A percentile compares a stretch with the other conserved stretches of the same genome.
These are phyloP conservation scores for Uloborus diversus DNA, from an alignment of 1,140 invertebrate species.

Conservation along the genomic window DNA sequence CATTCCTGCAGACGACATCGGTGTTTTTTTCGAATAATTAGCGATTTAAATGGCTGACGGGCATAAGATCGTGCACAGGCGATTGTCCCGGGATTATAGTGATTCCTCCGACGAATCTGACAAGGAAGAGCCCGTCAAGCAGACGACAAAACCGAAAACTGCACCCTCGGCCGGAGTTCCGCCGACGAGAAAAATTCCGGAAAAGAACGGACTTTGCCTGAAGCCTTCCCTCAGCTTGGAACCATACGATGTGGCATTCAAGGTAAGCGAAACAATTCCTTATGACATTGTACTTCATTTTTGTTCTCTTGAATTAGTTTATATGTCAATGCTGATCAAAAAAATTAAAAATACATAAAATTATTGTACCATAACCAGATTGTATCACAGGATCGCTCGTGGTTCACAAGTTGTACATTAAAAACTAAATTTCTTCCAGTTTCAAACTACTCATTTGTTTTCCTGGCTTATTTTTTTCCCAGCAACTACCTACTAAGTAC, in stretches of 20 bases:
- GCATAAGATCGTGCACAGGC: constrained; percentile 27
- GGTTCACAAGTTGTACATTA: too few species aligned
- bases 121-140: neutral
- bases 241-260: constrained; percentile 46
- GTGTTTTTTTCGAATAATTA: neutral
- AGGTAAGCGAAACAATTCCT: constrained; percentile 21
- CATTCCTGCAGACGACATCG: neutral
- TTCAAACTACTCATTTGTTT: too few species aligned
- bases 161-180: neutral
- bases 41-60: constrained; percentile 24
- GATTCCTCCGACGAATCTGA: constrained; percentile 38
- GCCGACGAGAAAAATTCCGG: neutral
- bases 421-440: too few species aligned
- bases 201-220: constrained; percentile 42
- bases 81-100: constrained; percentile 42
- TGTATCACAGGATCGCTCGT: too few species aligned
- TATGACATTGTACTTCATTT: neutral
- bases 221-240: constrained; percentile 49
- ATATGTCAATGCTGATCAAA: too few species aligned
- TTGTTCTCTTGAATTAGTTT: too few species aligned
- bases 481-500: too few species aligned
- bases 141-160: neutral
- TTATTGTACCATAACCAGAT: too few species aligned
- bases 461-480: too few species aligned
- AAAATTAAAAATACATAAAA: neutral